phyloP scores from a whole-genome alignment of 2,113 vertebrate genomes.

The Ibidorhyncha struthersii region DNA sequence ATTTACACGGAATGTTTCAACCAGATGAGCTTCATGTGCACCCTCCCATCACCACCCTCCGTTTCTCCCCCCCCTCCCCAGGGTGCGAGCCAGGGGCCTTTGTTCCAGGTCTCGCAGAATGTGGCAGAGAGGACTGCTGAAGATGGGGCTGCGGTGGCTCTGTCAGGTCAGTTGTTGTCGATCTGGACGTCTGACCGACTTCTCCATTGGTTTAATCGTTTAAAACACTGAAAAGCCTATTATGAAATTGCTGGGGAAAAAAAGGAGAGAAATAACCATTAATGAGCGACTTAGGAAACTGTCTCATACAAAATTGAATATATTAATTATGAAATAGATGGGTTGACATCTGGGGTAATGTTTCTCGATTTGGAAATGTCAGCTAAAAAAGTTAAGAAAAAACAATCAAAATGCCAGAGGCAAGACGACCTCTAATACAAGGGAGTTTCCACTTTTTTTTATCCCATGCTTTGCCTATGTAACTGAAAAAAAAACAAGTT shows the following conservation, averaged over 20 bases:
- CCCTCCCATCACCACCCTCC: not conserved
- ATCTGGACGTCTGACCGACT: not conserved
- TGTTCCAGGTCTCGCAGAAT: not conserved
- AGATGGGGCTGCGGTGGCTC: not conserved
- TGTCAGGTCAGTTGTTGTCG: not conserved
- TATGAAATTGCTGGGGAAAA: not conserved
- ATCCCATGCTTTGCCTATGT: accelerated
- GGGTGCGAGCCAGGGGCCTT: not conserved
- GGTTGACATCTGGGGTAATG: not conserved
- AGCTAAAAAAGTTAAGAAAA: not conserved
- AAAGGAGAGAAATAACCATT: not conserved
- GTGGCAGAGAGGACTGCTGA: not conserved
- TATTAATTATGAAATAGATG: not conserved
- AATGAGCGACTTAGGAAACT: not conserved
- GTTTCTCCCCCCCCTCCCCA: not conserved
- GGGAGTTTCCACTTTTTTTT: not conserved
- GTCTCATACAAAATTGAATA: not conserved
- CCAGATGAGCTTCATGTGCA: not conserved
- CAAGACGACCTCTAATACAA: not conserved
- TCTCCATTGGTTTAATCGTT: not conserved
- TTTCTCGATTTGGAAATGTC: not conserved
- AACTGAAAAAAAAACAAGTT: not conserved
- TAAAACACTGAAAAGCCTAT: not conserved
- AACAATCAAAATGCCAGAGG: not conserved
- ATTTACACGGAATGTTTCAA: not conserved